Conservation (phyloP, 2,113 vertebrate genomes). For the Chamaetylas fuelleborni region DNA sequence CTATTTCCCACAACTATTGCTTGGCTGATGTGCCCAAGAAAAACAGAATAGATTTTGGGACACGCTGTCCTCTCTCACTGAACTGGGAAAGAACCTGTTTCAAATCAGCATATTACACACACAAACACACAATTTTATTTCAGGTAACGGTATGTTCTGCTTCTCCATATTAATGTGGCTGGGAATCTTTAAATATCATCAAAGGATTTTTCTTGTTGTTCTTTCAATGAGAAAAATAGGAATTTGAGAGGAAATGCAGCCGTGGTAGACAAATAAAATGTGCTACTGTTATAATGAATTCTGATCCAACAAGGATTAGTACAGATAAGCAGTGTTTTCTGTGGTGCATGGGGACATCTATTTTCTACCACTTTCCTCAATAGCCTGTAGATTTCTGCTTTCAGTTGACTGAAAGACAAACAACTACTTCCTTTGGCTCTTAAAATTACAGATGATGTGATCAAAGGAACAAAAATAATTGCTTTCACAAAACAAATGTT, state of each 20-base stretch:
- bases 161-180: background rate
- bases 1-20: no score
- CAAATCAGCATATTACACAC: background rate
- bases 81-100: background rate
- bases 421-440: background rate
- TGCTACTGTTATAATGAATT: slow-evolving; percentile 24
- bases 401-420: slow-evolving; percentile 36
- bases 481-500: slow-evolving; percentile 32
- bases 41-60: background rate
- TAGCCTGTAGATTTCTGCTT: background rate
- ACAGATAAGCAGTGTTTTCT: background rate
- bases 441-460: slow-evolving; percentile 49
- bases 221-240: background rate
- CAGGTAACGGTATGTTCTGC: background rate
- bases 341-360: background rate
- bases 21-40: background rate
- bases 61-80: fast-evolving
- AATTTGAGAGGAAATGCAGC: background rate
- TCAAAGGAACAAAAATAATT: slow-evolving; percentile 61
- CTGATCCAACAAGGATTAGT: slow-evolving; percentile 7
- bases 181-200: background rate
- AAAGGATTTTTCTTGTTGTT: background rate
- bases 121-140: background rate
- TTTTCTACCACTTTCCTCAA: background rate
- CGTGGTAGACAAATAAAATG: slow-evolving; percentile 9